A percentile compares a stretch with the other conserved stretches of the same genome.
Evolutionary conservation across 2,888 invertebrate genomes (phyloP).

Genomic region (Lamproptera curius): DNA sequence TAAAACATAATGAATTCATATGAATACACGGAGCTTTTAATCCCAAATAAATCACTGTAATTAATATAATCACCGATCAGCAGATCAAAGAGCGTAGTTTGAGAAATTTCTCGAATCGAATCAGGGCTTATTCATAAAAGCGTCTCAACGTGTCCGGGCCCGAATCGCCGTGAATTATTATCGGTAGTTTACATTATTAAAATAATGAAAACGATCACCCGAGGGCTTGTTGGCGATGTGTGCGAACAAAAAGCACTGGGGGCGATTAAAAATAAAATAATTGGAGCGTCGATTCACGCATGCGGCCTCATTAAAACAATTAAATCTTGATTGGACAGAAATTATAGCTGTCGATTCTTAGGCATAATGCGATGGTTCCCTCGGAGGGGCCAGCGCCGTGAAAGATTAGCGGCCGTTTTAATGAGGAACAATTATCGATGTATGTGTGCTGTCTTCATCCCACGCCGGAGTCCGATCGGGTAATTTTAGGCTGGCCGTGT

Average conservation of each 20-base stretch:
- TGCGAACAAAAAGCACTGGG: slow-evolving; percentile 76
- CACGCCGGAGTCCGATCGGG: slow-evolving; percentile 67
- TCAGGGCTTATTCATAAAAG: slow-evolving; percentile 69
- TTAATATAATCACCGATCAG: slow-evolving; percentile 46
- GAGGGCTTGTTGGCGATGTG: slow-evolving; percentile 71
- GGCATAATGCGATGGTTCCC: slow-evolving; percentile 73
- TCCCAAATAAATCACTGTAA: too few relatives aligned
- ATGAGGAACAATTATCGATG: slow-evolving; percentile 76
- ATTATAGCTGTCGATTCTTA: slow-evolving; percentile 78
- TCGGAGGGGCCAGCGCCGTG: slow-evolving; percentile 70
- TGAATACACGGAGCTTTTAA: too few relatives aligned
- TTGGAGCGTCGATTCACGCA: slow-evolving; percentile 78
- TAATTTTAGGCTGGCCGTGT: slow-evolving; percentile 61
- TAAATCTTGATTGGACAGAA: slow-evolving; percentile 79
- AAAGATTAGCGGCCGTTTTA: slow-evolving; percentile 77
- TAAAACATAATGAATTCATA: too few relatives aligned
- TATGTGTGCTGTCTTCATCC: slow-evolving; percentile 68
- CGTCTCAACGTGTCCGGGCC: slow-evolving; percentile 76
- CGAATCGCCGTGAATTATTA: slow-evolving; percentile 78
- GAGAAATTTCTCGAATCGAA: slow-evolving; percentile 49
- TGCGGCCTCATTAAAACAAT: slow-evolving; percentile 78
- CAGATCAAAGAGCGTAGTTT: slow-evolving; percentile 58
- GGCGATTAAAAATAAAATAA: slow-evolving; percentile 79
- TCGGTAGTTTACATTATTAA: slow-evolving; percentile 78
- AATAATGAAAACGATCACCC: slow-evolving; percentile 77